Percentiles rank a stretch among this genome's conserved stretches.
Conservation (phyloP, 2,113 vertebrate genomes). For the Psilopogon haemacephalus region DNA sequence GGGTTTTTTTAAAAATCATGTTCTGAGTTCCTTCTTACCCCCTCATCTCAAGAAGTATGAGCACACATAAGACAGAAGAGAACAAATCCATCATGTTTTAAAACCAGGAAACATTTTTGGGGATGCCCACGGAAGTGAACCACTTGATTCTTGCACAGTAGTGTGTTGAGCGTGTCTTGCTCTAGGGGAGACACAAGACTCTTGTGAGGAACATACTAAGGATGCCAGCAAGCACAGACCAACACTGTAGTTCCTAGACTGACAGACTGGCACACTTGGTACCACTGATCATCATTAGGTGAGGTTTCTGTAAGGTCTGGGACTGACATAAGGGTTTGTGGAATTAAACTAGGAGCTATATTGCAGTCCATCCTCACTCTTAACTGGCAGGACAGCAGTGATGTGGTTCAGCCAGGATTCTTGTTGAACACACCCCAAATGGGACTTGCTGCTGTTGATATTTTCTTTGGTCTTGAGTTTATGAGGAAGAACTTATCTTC, state of each 20-base stretch:
- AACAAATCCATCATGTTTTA: background rate
- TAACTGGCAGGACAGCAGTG: background rate
- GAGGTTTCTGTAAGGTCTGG: background rate
- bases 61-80: background rate
- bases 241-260: background rate
- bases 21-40: background rate
- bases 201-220: background rate
- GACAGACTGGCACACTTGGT: background rate
- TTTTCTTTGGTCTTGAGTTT: background rate
- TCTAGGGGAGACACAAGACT: background rate
- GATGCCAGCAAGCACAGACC: background rate
- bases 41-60: background rate
- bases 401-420: background rate
- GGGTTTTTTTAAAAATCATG: too few relatives aligned
- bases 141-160: background rate
- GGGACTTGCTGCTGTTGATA: background rate
- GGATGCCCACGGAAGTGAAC: rapidly evolving
- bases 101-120: background rate
- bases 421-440: background rate
- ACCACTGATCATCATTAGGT: background rate
- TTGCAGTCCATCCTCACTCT: background rate
- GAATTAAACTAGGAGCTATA: background rate
- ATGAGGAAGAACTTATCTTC: conserved; percentile 7
- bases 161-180: background rate
- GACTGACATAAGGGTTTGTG: background rate